A percentile compares a stretch with the other conserved stretches of the same genome.
Conservation (phyloP, 2,113 vertebrate species). For the Erythrocebus patas region DNA sequence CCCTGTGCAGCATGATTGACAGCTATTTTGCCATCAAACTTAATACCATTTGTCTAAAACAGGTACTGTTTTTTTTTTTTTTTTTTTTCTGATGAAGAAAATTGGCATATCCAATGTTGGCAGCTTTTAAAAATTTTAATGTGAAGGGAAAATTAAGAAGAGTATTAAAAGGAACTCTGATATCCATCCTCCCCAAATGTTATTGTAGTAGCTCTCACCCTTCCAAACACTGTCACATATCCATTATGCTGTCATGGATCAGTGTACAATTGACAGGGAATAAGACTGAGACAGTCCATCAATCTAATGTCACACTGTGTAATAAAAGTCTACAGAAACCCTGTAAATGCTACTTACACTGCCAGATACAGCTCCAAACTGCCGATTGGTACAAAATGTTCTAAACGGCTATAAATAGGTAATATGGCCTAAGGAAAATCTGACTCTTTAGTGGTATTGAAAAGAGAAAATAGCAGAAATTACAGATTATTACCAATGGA, state of each 20-base stretch:
- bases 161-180: slow-evolving; percentile 69
- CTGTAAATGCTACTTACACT: slow-evolving; percentile 81
- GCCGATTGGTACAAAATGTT: slow-evolving; percentile 72
- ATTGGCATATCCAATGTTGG: slow-evolving; percentile 58
- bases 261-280: slow-evolving; percentile 83
- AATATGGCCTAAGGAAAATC: slow-evolving; percentile 71
- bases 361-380: slow-evolving; percentile 67
- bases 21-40: slow-evolving; percentile 73
- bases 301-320: slow-evolving; percentile 84
- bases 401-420: slow-evolving; percentile 73
- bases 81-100: slow-evolving; percentile 58
- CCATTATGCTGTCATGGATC: slow-evolving; percentile 85
- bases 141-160: slow-evolving; percentile 64
- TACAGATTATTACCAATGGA: slow-evolving; percentile 76
- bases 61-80: slow-evolving; percentile 48
- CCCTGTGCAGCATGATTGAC: slow-evolving; percentile 52
- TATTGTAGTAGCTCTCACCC: slow-evolving; percentile 77
- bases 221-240: slow-evolving; percentile 77
- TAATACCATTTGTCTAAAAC: slow-evolving; percentile 66
- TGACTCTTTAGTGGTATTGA: slow-evolving; percentile 54
- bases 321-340: slow-evolving; percentile 85
- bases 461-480: slow-evolving; percentile 72
- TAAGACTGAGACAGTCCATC: slow-evolving; percentile 86
- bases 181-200: slow-evolving; percentile 69
- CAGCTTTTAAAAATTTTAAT: slow-evolving; percentile 59